phyloP scores from a whole-genome alignment of 2,113 vertebrate genomes.

The Nansenia antarctica region DNA sequence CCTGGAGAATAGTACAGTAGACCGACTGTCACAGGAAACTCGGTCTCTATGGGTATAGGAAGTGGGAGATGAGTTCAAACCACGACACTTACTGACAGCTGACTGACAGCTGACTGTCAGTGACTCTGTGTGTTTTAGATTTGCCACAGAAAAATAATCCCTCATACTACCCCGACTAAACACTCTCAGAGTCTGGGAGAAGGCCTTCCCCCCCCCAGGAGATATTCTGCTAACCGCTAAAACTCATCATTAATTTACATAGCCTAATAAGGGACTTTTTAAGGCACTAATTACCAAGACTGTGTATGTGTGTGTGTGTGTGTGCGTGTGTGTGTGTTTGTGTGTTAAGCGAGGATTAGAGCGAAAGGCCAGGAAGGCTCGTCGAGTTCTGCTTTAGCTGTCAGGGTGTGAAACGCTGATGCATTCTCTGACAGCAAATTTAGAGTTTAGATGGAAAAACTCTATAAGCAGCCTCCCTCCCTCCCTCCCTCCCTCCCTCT shows the following conservation, averaged over 20 bases:
- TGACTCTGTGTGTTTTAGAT: too few species aligned
- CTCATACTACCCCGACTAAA: too few species aligned
- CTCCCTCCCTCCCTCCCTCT: too few species aligned
- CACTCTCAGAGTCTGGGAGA: slow-evolving; percentile 2
- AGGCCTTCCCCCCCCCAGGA: slow-evolving; percentile 7
- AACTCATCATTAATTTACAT: slow-evolving; percentile 5
- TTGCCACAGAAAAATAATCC: too few species aligned
- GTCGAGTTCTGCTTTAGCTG: slow-evolving; percentile 35
- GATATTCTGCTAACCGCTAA: background rate
- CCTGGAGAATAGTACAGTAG: too few species aligned
- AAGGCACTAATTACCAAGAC: slow-evolving; percentile 28
- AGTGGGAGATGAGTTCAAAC: too few species aligned
- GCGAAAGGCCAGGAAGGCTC: background rate
- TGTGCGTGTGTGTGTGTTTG: slow-evolving; percentile 1
- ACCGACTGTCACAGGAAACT: too few species aligned
- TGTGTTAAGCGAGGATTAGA: background rate
- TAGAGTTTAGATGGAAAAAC: slow-evolving; percentile 16
- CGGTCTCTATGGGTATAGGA: too few species aligned
- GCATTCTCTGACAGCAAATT: slow-evolving; percentile 30
- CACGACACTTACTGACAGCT: too few species aligned
- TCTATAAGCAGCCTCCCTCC: background rate
- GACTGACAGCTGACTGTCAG: too few species aligned
- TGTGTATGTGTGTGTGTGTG: background rate
- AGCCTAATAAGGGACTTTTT: slow-evolving; percentile 33
- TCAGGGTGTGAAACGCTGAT: slow-evolving; percentile 29